A percentile compares a stretch with the other conserved stretches of the same genome.
phyloP scores from a whole-genome alignment of 2,797 vertebrate species.

The Lemur catta region DNA sequence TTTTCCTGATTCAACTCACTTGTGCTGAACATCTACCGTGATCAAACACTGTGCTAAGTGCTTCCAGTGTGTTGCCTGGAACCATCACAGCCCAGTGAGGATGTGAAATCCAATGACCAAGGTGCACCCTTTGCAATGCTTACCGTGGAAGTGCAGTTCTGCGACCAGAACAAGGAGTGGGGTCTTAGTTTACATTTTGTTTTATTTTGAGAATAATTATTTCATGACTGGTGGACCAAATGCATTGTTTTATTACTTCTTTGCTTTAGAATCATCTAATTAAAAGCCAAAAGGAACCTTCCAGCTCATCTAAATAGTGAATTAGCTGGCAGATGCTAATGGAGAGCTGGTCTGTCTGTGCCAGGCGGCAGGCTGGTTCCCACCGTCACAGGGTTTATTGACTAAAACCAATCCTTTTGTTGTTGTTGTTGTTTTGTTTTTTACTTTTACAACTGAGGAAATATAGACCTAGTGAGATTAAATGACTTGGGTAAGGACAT shows the following conservation, averaged over 20 bases:
- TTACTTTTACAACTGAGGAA: neutral
- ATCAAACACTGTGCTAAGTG: neutral
- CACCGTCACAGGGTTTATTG: neutral
- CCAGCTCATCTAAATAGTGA: neutral
- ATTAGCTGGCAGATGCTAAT: neutral
- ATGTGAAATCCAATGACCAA: neutral
- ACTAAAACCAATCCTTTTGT: neutral
- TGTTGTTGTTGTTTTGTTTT: neutral
- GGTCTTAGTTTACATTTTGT: neutral
- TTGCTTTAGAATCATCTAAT: neutral
- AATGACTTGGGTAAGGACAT: neutral
- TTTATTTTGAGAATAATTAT: constrained; percentile 16
- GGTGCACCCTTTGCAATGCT: neutral
- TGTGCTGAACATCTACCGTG: neutral
- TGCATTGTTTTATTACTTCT: neutral
- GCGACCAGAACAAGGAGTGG: neutral
- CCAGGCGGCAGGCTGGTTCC: no score
- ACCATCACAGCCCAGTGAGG: neutral
- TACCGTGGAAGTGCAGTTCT: fast-evolving
- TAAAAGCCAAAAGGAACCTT: neutral
- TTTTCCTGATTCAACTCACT: neutral
- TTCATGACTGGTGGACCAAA: neutral
- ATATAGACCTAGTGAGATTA: neutral
- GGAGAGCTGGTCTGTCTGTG: neutral
- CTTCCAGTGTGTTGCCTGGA: neutral